These are phyloP conservation scores for Calliopsis andreniformis DNA, from an alignment of 1,140 invertebrate genomes.

Conservation along the genomic window DNA sequence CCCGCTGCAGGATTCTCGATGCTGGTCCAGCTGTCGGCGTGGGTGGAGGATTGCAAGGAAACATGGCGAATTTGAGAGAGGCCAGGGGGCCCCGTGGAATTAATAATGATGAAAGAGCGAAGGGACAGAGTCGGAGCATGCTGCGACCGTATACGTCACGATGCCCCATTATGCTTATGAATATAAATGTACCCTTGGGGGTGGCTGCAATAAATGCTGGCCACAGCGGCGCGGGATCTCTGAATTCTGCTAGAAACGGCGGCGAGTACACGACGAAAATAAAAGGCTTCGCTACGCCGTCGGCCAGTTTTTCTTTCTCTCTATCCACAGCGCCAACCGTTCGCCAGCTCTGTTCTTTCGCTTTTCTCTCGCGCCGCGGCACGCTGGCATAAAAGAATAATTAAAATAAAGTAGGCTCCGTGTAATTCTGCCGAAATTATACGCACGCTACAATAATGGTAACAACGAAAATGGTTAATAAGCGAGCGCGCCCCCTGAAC, in stretches of 20 bases:
- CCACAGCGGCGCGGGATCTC: constrained; percentile 55
- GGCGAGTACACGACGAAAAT: constrained; percentile 61
- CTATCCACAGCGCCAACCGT: neutral
- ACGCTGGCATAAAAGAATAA: constrained; percentile 60
- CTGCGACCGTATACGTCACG: constrained; percentile 57
- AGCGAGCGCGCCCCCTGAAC: neutral
- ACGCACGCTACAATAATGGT: constrained; percentile 51
- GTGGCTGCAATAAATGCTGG: constrained; percentile 65
- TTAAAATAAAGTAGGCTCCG: constrained; percentile 63
- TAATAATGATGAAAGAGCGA: constrained; percentile 68
- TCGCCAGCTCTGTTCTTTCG: neutral
- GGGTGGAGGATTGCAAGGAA: neutral
- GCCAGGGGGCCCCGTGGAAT: constrained; percentile 43
- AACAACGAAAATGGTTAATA: constrained; percentile 58
- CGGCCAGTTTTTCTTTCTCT: constrained; percentile 52
- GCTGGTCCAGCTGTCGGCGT: neutral
- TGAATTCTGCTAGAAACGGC: constrained; percentile 60
- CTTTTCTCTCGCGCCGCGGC: constrained; percentile 16
- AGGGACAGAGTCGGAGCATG: constrained; percentile 57
- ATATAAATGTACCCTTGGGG: constrained; percentile 68
- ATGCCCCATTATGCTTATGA: constrained; percentile 68
- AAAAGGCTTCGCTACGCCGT: constrained; percentile 49
- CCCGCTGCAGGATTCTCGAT: constrained; percentile 3
- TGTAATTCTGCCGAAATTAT: constrained; percentile 59
- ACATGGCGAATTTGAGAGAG: constrained; percentile 7